Conservation (phyloP, 2,113 vertebrate species). For the Lampris incognitus region DNA sequence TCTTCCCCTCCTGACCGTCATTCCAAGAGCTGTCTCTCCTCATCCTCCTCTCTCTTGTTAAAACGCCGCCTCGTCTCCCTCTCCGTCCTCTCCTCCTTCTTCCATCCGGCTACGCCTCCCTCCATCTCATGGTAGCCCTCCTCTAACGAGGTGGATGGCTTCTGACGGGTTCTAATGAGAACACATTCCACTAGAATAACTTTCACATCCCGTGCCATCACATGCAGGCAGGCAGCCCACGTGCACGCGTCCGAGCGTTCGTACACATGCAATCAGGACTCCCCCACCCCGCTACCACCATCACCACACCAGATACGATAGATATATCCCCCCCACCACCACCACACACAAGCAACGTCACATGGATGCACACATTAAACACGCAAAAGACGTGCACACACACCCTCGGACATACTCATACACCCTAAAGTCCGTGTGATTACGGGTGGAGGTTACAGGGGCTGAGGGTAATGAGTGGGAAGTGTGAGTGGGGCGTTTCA, state of each 20-base stretch:
- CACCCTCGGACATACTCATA: constrained; percentile 16
- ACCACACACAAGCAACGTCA: background rate
- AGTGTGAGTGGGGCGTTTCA: constrained; percentile 5
- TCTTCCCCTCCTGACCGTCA: constrained; percentile 16
- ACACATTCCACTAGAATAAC: constrained; percentile 71
- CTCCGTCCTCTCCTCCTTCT: constrained; percentile 18
- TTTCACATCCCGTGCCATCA: constrained; percentile 26
- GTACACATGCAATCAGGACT: background rate
- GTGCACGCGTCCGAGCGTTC: background rate
- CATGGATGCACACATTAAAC: background rate
- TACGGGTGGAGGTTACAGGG: background rate
- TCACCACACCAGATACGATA: too few species aligned
- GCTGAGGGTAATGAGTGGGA: constrained; percentile 20
- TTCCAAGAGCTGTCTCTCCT: constrained; percentile 37
- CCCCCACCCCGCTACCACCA: too few species aligned
- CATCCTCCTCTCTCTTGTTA: constrained; percentile 44
- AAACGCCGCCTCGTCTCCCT: constrained; percentile 21
- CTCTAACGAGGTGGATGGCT: constrained; percentile 54
- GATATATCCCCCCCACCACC: too few species aligned
- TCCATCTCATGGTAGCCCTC: constrained; percentile 23
- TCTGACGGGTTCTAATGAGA: constrained; percentile 64
- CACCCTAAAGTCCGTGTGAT: background rate
- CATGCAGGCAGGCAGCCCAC: background rate
- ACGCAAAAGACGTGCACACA: background rate
- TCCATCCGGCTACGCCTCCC: constrained; percentile 25